Conservation (phyloP, 2,888 invertebrate genomes). For the Heteropelma amictum region DNA sequence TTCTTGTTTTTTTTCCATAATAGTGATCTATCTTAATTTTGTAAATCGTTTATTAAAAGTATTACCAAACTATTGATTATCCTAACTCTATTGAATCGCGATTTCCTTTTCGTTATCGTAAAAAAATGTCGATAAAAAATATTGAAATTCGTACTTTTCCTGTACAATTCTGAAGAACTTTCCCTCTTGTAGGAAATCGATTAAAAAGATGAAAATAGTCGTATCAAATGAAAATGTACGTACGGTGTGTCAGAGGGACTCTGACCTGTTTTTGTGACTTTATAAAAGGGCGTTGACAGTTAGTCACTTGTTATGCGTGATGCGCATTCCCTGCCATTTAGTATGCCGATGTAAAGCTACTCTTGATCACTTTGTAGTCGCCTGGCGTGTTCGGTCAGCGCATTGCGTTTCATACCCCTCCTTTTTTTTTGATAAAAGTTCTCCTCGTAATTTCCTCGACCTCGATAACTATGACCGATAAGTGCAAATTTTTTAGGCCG, state of each 20-base stretch:
- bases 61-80: no score
- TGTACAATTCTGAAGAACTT: background rate
- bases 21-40: no score
- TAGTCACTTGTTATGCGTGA: slow-evolving; percentile 67
- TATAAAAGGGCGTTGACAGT: slow-evolving; percentile 65
- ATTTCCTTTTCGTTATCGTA: no score
- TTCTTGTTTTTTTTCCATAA: no score
- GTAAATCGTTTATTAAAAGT: no score
- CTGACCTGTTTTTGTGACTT: background rate
- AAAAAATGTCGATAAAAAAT: no score
- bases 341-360: slow-evolving; percentile 61
- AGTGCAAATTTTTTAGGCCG: slow-evolving; percentile 22
- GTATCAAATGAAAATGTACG: background rate
- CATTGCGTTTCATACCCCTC: slow-evolving; percentile 41
- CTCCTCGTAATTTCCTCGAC: slow-evolving; percentile 36
- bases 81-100: no score
- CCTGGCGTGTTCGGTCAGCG: slow-evolving; percentile 44
- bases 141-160: no score
- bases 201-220: background rate
- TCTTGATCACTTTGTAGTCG: slow-evolving; percentile 57
- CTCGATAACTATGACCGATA: slow-evolving; percentile 13
- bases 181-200: background rate
- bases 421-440: slow-evolving; percentile 9
- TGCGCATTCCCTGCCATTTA: slow-evolving; percentile 49
- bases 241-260: background rate